phyloP scores from a whole-genome alignment of 2,113 vertebrate species.

The Symphodus melops region DNA sequence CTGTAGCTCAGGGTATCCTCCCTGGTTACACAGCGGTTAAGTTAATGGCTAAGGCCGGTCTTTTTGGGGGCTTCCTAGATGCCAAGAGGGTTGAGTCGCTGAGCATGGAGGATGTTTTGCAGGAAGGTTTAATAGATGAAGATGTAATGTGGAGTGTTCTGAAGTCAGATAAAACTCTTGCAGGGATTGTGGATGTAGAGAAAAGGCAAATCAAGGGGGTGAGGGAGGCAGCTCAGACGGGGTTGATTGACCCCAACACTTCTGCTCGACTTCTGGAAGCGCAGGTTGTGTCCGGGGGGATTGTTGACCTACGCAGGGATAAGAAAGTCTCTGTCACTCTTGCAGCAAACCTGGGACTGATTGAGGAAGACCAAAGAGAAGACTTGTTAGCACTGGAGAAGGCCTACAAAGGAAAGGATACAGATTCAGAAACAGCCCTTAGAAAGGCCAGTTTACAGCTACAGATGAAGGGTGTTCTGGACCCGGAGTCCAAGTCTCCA shows the following conservation, averaged over 20 bases:
- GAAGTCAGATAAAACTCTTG: slow-evolving; percentile 87
- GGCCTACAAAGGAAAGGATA: slow-evolving; percentile 87
- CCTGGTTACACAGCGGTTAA: slow-evolving; percentile 89
- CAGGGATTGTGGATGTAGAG: slow-evolving; percentile 89
- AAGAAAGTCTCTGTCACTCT: slow-evolving; percentile 93
- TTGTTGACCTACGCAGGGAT: slow-evolving; percentile 89
- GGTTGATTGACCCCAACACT: slow-evolving; percentile 89
- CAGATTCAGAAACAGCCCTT: slow-evolving; percentile 76
- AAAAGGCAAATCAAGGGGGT: slow-evolving; percentile 83
- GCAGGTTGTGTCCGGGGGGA: slow-evolving; percentile 93
- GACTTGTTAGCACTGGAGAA: slow-evolving; percentile 90
- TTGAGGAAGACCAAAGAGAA: slow-evolving; percentile 82
- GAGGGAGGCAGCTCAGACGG: slow-evolving; percentile 86
- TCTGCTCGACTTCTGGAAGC: slow-evolving; percentile 89
- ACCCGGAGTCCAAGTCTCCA: slow-evolving; percentile 84
- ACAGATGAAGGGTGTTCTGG: slow-evolving; percentile 90
- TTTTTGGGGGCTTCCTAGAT: slow-evolving; percentile 94
- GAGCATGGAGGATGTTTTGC: slow-evolving; percentile 87
- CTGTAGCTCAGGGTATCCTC: slow-evolving; percentile 83
- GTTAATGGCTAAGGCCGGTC: slow-evolving; percentile 87
- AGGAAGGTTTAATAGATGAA: slow-evolving; percentile 90
- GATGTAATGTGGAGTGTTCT: slow-evolving; percentile 90
- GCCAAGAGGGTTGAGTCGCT: slow-evolving; percentile 81
- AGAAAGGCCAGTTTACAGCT: slow-evolving; percentile 88
- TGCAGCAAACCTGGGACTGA: slow-evolving; percentile 91